phyloP scores from a whole-genome alignment of 2,888 invertebrate species.

The Emmelina monodactyla region DNA sequence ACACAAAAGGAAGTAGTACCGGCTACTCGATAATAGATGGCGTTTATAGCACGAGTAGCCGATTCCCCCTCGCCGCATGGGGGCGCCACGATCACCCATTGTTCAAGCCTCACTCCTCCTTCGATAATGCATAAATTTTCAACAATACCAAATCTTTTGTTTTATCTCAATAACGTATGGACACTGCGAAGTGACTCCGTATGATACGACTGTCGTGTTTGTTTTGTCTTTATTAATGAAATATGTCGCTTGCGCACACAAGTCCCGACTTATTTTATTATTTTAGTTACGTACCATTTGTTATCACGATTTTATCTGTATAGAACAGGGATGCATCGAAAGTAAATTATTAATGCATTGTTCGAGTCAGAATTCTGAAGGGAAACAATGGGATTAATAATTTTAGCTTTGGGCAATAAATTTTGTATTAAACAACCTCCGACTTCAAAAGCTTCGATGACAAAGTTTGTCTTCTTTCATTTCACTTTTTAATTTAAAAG shows the following conservation, averaged over 20 bases:
- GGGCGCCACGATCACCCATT: slow-evolving; percentile 63
- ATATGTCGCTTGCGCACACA: slow-evolving; percentile 58
- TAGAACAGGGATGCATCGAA: slow-evolving; percentile 56
- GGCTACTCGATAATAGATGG: slow-evolving; percentile 53
- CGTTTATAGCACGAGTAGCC: slow-evolving; percentile 18
- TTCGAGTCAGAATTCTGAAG: slow-evolving; percentile 48
- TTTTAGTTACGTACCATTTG: slow-evolving; percentile 66
- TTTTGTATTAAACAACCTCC: slow-evolving; percentile 44
- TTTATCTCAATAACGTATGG: slow-evolving; percentile 65
- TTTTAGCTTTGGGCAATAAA: slow-evolving; percentile 51
- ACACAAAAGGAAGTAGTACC: slow-evolving; percentile 24
- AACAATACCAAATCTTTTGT: slow-evolving; percentile 45
- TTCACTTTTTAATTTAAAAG: slow-evolving; percentile 50
- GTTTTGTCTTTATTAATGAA: slow-evolving; percentile 66
- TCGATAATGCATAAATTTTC: slow-evolving; percentile 64
- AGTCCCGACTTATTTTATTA: slow-evolving; percentile 58
- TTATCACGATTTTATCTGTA: slow-evolving; percentile 65
- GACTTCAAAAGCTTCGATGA: neutral
- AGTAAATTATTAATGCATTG: slow-evolving; percentile 63
- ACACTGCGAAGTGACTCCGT: slow-evolving; percentile 63
- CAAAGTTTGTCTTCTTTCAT: slow-evolving; percentile 20
- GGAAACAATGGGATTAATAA: slow-evolving; percentile 52
- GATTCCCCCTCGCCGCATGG: slow-evolving; percentile 51
- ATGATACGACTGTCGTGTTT: slow-evolving; percentile 54
- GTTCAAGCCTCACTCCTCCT: slow-evolving; percentile 27